Evolutionary conservation across 2,888 invertebrate species (phyloP), one percentile per base, ranked within the genome.

Genomic region (Eurois occulta): DNA sequence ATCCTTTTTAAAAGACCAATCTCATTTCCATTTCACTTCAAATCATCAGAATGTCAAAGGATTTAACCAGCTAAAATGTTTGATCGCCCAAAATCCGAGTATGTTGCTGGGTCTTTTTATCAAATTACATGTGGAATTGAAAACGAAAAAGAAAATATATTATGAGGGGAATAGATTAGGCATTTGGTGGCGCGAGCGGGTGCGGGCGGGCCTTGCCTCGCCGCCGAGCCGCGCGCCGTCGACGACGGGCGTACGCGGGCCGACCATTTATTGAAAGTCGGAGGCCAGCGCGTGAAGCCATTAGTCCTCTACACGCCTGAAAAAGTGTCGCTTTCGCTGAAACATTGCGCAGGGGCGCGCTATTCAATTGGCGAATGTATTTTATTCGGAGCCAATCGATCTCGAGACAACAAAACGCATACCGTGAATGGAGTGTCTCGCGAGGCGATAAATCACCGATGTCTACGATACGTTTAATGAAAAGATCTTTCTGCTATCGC

Each of bases 361-460:
- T 94, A 94, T 96, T 95, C 95, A 95, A 96, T 96, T 96, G 95
- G 92, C 90, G 93, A 95, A 95, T 95, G 95, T 95, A 95, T 96
- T 96, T 96, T 95, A 96, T 96, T 95, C 94, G 90, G 89, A 92
- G 89, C 94, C 95, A 94, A 96, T 96, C 96, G 95, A 96, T 96
- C 96, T 96, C 91, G 88, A 92, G 93, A 93, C 95, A 95, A 95
- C 95, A 95, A 95, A 95, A 96, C 94, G 94, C 95, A 95, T 94
- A 89, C 87, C 86, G 91, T 93, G 95, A 95, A 94, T 94, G 91
- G 93, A 95, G 94, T 94, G 94, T 94, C 96, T 95, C 96, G 89
- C 91, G 95, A 92, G 95, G 91, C 95, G 91, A 95, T 96, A 95
- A 95, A 96, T 96, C 94, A 94, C 93, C 91, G 91, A 90, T 91